These are phyloP conservation scores for Cylloceria caligata DNA, from an alignment of 2,888 invertebrate species.

Conservation along the genomic window DNA sequence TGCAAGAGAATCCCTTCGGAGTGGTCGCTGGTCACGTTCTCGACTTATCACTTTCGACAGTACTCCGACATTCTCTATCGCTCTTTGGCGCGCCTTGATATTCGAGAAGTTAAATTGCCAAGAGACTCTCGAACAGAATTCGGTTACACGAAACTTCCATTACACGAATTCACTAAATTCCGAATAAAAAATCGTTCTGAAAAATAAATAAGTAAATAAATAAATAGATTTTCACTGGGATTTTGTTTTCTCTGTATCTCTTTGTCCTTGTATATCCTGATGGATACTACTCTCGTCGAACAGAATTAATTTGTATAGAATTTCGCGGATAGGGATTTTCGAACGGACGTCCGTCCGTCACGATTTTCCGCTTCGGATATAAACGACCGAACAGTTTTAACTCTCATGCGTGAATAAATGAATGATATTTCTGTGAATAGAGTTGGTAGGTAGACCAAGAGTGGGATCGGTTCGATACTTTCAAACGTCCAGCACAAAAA, in stretches of 20 bases:
- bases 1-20: conserved; percentile 38
- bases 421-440: conserved; percentile 22
- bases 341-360: conserved; percentile 48
- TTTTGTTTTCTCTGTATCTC: neutral
- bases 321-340: conserved; percentile 40
- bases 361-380: conserved; percentile 53
- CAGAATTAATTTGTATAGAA: conserved; percentile 39
- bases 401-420: conserved; percentile 47
- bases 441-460: neutral
- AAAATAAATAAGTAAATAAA: no score
- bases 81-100: conserved; percentile 44
- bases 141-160: conserved; percentile 41
- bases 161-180: neutral
- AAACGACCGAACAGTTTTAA: conserved; percentile 34
- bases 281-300: conserved; percentile 9
- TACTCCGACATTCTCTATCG: conserved; percentile 1
- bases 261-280: neutral
- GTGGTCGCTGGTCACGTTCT: conserved; percentile 42
- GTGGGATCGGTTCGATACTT: neutral
- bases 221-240: no score
- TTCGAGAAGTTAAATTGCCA: conserved; percentile 38
- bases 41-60: conserved; percentile 36
- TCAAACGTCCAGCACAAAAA: neutral
- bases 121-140: conserved; percentile 33
- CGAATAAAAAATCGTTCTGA: neutral